Conservation (phyloP, 2,888 invertebrate genomes). For the Iphiclides podalirius region DNA sequence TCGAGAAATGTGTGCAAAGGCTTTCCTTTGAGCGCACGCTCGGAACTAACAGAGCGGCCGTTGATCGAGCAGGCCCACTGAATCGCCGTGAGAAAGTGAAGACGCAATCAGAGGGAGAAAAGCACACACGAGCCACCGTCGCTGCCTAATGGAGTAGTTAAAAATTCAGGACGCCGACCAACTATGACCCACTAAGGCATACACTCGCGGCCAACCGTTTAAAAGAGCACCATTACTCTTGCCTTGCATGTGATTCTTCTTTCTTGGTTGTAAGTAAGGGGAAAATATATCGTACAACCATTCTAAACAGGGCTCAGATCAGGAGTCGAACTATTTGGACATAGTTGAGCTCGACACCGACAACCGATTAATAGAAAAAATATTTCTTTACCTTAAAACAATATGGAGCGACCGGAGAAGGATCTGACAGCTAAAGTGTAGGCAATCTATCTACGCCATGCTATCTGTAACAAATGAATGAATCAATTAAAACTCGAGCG, state of each 20-base stretch:
- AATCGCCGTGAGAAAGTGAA: conserved; percentile 63
- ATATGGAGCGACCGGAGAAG: conserved; percentile 20
- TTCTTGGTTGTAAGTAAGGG: no score
- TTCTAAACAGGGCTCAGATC: no score
- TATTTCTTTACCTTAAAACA: conserved; percentile 24
- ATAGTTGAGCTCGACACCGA: no score
- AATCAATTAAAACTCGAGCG: conserved; percentile 26
- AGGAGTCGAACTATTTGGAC: no score
- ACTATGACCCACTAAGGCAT: conserved; percentile 57
- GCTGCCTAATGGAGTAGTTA: conserved; percentile 65
- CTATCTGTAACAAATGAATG: conserved; percentile 53
- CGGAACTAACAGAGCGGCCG: conserved; percentile 34
- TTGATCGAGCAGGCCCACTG: conserved; percentile 50
- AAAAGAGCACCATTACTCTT: no score
- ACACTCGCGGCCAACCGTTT: no score
- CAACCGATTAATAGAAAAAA: no score
- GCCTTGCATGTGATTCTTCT: no score
- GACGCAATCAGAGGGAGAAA: conserved; percentile 73
- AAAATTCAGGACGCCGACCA: conserved; percentile 67
- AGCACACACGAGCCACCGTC: conserved; percentile 48
- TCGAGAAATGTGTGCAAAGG: conserved; percentile 22
- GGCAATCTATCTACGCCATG: conserved; percentile 45
- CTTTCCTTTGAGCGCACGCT: conserved; percentile 36
- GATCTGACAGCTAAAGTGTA: conserved; percentile 35
- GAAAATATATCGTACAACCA: no score